Evolutionary conservation across 92 coral and sea anemone species (phyloP).

Genomic region (Scolanthus callimorphus): DNA sequence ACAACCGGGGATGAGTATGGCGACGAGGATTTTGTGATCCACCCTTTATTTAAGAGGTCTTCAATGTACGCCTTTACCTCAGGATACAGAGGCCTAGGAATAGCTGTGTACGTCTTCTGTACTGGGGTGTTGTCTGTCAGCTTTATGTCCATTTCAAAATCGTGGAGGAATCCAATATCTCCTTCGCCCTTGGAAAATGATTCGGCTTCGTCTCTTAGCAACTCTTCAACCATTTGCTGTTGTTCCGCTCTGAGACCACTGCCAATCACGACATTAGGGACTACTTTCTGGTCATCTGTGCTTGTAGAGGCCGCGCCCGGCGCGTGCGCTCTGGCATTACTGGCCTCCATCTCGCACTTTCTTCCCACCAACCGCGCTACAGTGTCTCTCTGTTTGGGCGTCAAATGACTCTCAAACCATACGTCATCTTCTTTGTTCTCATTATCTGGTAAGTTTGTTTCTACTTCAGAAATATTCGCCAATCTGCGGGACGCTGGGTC

Average conservation of each 20-base stretch:
- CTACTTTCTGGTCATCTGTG: not conserved
- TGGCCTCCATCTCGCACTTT: not conserved
- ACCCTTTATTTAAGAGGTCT: constrained; percentile 5
- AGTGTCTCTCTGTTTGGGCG: not conserved
- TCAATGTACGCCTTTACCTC: constrained; percentile 21
- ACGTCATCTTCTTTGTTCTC: not conserved
- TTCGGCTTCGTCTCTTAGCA: constrained; percentile 4
- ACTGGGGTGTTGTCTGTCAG: constrained; percentile 18
- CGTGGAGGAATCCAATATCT: constrained; percentile 3
- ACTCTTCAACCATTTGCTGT: not conserved
- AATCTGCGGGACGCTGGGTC: constrained; percentile 1
- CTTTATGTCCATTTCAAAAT: constrained; percentile 5
- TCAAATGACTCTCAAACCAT: not conserved
- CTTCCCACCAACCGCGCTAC: not conserved
- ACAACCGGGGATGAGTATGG: constrained; percentile 2
- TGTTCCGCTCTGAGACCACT: not conserved
- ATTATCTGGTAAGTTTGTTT: not conserved
- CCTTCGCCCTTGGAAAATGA: constrained; percentile 3
- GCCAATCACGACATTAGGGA: not conserved
- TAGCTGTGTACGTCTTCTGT: constrained; percentile 13
- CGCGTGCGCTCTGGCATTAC: not conserved
- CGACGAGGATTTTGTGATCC: constrained; percentile 1
- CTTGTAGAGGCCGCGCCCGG: no score
- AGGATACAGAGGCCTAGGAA: constrained; percentile 13
- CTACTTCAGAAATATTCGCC: not conserved